Base-by-base conservation (phyloP, 2,113 vertebrate genomes). In the Centropus bengalensis region DNA sequence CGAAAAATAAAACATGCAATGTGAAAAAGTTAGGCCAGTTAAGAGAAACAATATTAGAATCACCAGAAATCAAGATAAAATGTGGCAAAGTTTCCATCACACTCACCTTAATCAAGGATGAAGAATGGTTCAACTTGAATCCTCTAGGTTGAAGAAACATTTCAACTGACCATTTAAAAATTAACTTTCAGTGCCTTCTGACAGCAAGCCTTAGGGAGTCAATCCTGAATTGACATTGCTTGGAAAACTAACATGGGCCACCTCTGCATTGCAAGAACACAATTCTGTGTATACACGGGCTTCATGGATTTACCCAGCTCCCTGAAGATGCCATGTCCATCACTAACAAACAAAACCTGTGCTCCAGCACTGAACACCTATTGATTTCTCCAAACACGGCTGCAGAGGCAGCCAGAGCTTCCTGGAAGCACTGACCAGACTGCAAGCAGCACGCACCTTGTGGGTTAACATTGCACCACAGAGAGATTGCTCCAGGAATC, bases 121-220 rank as follows among this genome's bases (percentile, higher is more conserved):
- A 89, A 58, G 96, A 91, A 91, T 30, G 86, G 91, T 70, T 94
- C 93, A 93, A 88, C 88, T 84, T 56, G 44, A 91, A 69, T 58
- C 93, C 84, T 91, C 92, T 89, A 86, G 93, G 80, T 82, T 93
- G 93, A 91, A 92, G 91, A 86, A 93, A 92, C 27, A 81, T 94
- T 94, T 91, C 82, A 91, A 96, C 93, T 92, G 76, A 94, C 94
- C 93, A 79, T 75, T 89, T 79, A 68, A 84, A 92, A 86, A 75
- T 70, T 22, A 62, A 40, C 30, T 36, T 71, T 56, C 66, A 79
- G 76, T 82, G 70, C 62, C 58, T 86, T 85, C 70, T 79, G 77
- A 76, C n/a, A 93, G 78, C 54, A 81, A 22, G 67, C 40, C 77
- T 75, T 28, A 56, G 1, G 5, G 1, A 70, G 56, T 11, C 68